Base-by-base conservation (phyloP, 2,797 vertebrate genomes). In the Enteromius trimaculatus region DNA sequence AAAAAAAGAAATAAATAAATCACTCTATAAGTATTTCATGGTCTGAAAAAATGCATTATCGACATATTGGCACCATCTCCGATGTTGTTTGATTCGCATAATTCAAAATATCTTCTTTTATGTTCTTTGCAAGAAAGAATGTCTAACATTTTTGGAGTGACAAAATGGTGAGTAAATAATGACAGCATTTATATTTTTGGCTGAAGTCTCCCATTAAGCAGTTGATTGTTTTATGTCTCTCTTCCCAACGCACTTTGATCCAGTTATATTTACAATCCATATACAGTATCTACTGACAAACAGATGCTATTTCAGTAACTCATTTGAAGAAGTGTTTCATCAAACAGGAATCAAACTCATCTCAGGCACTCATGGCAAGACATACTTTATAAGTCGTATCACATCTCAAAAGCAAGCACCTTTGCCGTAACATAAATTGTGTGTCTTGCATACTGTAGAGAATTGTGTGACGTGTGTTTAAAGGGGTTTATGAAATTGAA, bases 211-310 rank as follows among this genome's bases (percentile, higher is more conserved):
- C 17, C 8, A 17, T 29, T 17, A 47, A 51, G 71, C 71, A 21
- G 60, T 29, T 47, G 10, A 29, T 51, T 53, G 47, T 17, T 29
- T 70, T 71, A 11, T 19, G 23, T 49, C 4, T 51, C 70, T 72
- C 26, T 21, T 72, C 26, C 10, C 8, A 74, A 11, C 9, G 10
- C 70, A 51, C 16, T 31, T 16, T 3, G 16, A 51, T 31, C 44
- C 26, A 31, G 16, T 53, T 29, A 74, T 34, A 51, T 53, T 34
- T 34, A 16, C 60, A 62, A 31, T 53, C 17, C 17, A 21, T 13
- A 51, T 29, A n/a, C n/a, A n/a, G n/a, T n/a, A 34, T 49, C 44
- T 49, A 19, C 69, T 53, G 29, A 74, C 71, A 74, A 34, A 74
- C 47, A 74, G 47, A 53, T 74, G 47, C 70, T 51, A 19, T 51